A percentile compares a stretch with the other conserved stretches of the same genome.
phyloP scores from a whole-genome alignment of 2,888 invertebrate species.

The Lordiphosa fenestrarum region DNA sequence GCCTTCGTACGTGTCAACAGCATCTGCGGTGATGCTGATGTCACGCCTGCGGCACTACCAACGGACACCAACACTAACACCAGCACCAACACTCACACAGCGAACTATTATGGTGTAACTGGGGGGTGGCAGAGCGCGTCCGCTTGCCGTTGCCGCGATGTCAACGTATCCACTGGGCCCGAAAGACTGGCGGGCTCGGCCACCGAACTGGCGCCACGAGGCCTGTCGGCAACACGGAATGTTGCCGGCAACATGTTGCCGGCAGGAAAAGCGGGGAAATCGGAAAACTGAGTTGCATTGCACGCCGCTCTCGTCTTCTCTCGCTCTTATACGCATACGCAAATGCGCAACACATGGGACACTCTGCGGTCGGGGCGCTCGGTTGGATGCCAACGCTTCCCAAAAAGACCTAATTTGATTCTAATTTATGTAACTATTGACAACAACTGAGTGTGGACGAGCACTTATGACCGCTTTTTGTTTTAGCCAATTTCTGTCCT shows the following conservation, averaged over 20 bases:
- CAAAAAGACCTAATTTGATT: slow-evolving; percentile 57
- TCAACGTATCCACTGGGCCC: slow-evolving; percentile 73
- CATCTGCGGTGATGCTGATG: slow-evolving; percentile 63
- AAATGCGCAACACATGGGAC: slow-evolving; percentile 50
- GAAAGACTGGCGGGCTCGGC: slow-evolving; percentile 53
- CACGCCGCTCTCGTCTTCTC: neutral
- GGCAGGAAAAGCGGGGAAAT: neutral
- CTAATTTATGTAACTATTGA: slow-evolving; percentile 63
- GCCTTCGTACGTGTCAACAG: slow-evolving; percentile 73
- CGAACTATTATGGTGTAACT: slow-evolving; percentile 19
- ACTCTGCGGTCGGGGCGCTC: slow-evolving; percentile 21
- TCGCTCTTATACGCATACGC: slow-evolving; percentile 40
- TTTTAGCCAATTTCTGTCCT: slow-evolving; percentile 28
- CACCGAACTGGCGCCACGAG: slow-evolving; percentile 17
- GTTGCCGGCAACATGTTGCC: slow-evolving; percentile 45
- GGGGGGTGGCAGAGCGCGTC: slow-evolving; percentile 3
- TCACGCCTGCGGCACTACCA: slow-evolving; percentile 42
- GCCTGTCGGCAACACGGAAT: slow-evolving; percentile 9
- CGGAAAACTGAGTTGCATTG: slow-evolving; percentile 4
- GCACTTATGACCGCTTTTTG: slow-evolving; percentile 36
- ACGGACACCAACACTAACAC: slow-evolving; percentile 12
- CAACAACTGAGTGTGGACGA: slow-evolving; percentile 47
- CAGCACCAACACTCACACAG: slow-evolving; percentile 34
- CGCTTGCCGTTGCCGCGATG: slow-evolving; percentile 35
- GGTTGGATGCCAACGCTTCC: slow-evolving; percentile 18